Evolutionary conservation across 2,113 vertebrate species (phyloP), one percentile per base, ranked within the genome.

Genomic region (Xyliphius kryptos): DNA sequence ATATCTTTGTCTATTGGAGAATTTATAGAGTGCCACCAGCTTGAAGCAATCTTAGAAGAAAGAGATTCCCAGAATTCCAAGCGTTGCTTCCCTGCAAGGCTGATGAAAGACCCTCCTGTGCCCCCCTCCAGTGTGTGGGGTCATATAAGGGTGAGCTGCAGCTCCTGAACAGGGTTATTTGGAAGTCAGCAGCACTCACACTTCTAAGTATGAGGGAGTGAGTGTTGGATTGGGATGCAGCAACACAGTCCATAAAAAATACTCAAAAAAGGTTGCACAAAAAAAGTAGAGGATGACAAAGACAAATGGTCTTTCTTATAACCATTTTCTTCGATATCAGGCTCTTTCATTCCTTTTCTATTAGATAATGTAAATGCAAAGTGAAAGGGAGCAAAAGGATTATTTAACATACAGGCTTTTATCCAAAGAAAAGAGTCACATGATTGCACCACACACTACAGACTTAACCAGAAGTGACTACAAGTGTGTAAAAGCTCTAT

Each of bases 311-410:
- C 81, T 48, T 51, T n/a, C n/a, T n/a, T n/a, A n/a, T n/a, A n/a
- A n/a, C 75, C 82, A 80, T 80, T 85, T 85, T 82, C 86, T 77
- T 80, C 79, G 85, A 87, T 87, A 88, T 88, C 82, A 87, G 81
- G 73, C 76, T 61, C 82, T 85, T 87, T 88, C 82, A 80, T 78
- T 74, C 76, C 79, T 84, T 78, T 86, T 88, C 85, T 87, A n/a
- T n/a, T n/a, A n/a, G 78, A 86, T 87, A 85, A 85, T 81, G 76
- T 83, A n/a, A n/a, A n/a, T n/a, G n/a, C n/a, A n/a, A n/a, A n/a
- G n/a, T n/a, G n/a, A n/a, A n/a, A n/a, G n/a, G n/a, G n/a, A n/a
- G n/a, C n/a, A 87, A 84, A 83, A 83, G 73, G 76, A 76, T 69
- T 79, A 87, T 89, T 87, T 85, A 77, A 88, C 85, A 86, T 72